A percentile compares a stretch with the other conserved stretches of the same genome.
These are phyloP conservation scores for Limanda limanda DNA, from an alignment of 2,113 vertebrate species.

Conservation along the genomic window DNA sequence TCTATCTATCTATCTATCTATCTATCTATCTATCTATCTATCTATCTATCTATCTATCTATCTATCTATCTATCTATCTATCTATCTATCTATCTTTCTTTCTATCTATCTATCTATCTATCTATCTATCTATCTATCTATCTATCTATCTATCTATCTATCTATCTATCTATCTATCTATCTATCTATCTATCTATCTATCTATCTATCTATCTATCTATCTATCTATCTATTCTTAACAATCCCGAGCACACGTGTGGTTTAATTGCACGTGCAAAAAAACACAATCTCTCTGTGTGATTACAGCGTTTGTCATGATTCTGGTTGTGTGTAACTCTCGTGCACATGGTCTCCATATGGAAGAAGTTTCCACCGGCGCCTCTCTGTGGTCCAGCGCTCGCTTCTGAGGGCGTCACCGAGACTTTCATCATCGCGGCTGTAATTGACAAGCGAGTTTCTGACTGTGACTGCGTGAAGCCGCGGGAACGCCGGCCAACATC, in stretches of 20 bases:
- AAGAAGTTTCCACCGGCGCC: conserved; percentile 40
- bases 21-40: no score
- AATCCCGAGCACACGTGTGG: conserved; percentile 20
- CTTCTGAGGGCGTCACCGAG: conserved; percentile 7
- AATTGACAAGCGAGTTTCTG: conserved; percentile 61
- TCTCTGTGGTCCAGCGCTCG: conserved; percentile 58
- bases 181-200: no score
- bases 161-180: no score
- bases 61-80: no score
- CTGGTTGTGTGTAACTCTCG: not conserved
- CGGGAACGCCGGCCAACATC: conserved; percentile 57
- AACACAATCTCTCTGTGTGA: conserved; percentile 7
- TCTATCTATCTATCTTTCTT: no score
- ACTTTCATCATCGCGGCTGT: conserved; percentile 64
- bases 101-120: no score
- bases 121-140: no score
- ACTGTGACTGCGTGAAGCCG: conserved; percentile 35
- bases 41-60: no score
- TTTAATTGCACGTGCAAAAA: not conserved
- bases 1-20: no score
- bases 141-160: no score
- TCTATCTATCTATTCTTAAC: no score
- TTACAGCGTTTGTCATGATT: conserved; percentile 25
- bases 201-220: no score
- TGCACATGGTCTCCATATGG: conserved; percentile 67